These are phyloP conservation scores for Thyatira batis DNA, from an alignment of 2,888 invertebrate genomes.

Conservation along the genomic window DNA sequence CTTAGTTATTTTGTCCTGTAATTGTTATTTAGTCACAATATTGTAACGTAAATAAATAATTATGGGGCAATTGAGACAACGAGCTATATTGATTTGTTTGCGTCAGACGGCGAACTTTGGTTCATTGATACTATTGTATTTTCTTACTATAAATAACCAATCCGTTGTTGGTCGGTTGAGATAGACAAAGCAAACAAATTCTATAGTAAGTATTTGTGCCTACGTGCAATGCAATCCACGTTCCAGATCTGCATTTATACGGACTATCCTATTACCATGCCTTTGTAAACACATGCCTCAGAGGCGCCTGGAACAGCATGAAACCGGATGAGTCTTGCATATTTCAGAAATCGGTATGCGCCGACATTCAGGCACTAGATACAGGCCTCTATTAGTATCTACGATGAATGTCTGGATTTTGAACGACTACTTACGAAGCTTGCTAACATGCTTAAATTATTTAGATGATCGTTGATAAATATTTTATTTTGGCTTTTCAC, in stretches of 20 bases:
- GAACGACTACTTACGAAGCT: not conserved
- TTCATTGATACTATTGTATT: not conserved
- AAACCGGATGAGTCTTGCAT: slow-evolving; percentile 40
- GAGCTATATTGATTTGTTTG: slow-evolving; percentile 37
- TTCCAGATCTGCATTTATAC: slow-evolving; percentile 1
- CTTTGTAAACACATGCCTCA: slow-evolving; percentile 23
- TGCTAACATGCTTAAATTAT: not conserved
- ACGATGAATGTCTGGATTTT: not conserved
- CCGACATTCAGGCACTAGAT: slow-evolving; percentile 36
- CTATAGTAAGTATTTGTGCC: not conserved
- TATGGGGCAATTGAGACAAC: slow-evolving; percentile 33
- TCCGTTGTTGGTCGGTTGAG: too few relatives aligned
- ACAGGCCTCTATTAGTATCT: not conserved
- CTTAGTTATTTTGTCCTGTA: slow-evolving; percentile 3
- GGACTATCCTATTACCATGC: slow-evolving; percentile 9
- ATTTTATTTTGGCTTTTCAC: not conserved
- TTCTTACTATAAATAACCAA: too few relatives aligned
- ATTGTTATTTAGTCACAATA: not conserved
- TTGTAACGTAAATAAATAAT: slow-evolving; percentile 7
- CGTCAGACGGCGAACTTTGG: slow-evolving; percentile 9
- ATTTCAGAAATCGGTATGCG: slow-evolving; percentile 52
- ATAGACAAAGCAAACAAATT: not conserved
- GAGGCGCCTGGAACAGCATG: slow-evolving; percentile 26
- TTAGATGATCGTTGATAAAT: not conserved
- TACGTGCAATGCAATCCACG: not conserved